phyloP scores from a whole-genome alignment of 2,113 vertebrate species.

The Arizona elegans region DNA sequence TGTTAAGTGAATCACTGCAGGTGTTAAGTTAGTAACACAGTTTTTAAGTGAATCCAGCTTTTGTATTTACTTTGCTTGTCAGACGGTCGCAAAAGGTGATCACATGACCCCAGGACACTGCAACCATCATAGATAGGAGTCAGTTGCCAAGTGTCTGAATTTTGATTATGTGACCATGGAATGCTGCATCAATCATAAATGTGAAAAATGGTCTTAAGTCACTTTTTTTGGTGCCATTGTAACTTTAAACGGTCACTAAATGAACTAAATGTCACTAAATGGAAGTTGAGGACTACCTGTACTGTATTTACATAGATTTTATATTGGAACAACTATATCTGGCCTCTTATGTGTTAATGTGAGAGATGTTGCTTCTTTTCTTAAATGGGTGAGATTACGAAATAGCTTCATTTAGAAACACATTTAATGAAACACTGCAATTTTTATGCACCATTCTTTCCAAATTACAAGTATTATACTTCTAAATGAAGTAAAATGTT shows the following conservation, averaged over 20 bases:
- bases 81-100: neutral
- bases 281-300: neutral
- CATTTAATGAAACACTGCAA: neutral
- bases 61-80: neutral
- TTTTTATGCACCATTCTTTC: neutral
- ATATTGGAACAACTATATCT: neutral
- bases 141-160: neutral
- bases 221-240: neutral
- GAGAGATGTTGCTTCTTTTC: neutral
- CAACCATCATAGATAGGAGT: neutral
- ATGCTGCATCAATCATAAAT: neutral
- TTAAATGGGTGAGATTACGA: neutral
- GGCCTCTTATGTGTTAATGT: neutral
- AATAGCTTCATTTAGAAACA: neutral
- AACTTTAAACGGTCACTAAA: neutral
- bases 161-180: neutral
- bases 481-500: neutral
- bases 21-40: neutral
- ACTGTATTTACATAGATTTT: neutral
- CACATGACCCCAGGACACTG: neutral
- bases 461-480: neutral
- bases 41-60: neutral
- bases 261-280: too few relatives aligned
- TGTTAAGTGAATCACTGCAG: neutral
- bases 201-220: neutral